phyloP scores from a whole-genome alignment of 2,888 invertebrate species.

The Himalopsyche japonica region DNA sequence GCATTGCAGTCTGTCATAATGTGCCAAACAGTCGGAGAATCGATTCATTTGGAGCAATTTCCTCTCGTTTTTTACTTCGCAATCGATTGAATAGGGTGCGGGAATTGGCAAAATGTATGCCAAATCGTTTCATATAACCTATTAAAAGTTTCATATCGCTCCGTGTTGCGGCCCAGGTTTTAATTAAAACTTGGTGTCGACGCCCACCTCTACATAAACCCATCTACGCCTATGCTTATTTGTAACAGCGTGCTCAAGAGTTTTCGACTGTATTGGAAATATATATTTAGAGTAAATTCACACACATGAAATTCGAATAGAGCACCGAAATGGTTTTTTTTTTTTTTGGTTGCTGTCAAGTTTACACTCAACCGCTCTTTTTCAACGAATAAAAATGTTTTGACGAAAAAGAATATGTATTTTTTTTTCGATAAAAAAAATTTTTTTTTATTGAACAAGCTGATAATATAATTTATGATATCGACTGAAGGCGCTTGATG shows the following conservation, averaged over 20 bases:
- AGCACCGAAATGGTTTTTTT: too few relatives aligned
- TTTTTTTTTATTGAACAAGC: too few relatives aligned
- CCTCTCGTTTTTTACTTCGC: neutral
- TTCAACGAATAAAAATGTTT: too few relatives aligned
- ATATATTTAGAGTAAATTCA: too few relatives aligned
- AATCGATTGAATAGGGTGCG: neutral
- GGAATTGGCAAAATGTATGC: constrained; percentile 15
- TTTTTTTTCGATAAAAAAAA: too few relatives aligned
- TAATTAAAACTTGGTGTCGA: constrained; percentile 33
- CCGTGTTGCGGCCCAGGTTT: constrained; percentile 20
- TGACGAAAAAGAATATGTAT: too few relatives aligned
- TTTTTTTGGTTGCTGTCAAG: too few relatives aligned
- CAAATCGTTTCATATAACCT: constrained; percentile 28
- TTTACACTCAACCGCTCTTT: too few relatives aligned
- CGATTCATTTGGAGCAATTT: neutral
- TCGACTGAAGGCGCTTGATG: too few relatives aligned
- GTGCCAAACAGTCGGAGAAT: neutral
- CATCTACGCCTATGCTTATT: neutral
- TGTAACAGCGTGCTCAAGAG: neutral
- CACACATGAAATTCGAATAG: too few relatives aligned
- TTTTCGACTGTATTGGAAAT: too few relatives aligned
- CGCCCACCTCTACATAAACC: neutral
- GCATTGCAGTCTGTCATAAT: neutral
- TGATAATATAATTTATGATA: too few relatives aligned
- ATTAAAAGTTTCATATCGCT: constrained; percentile 37